These are phyloP conservation scores for Cremastinae sp. DNA, from an alignment of 2,888 invertebrate genomes.

Conservation along the genomic window DNA sequence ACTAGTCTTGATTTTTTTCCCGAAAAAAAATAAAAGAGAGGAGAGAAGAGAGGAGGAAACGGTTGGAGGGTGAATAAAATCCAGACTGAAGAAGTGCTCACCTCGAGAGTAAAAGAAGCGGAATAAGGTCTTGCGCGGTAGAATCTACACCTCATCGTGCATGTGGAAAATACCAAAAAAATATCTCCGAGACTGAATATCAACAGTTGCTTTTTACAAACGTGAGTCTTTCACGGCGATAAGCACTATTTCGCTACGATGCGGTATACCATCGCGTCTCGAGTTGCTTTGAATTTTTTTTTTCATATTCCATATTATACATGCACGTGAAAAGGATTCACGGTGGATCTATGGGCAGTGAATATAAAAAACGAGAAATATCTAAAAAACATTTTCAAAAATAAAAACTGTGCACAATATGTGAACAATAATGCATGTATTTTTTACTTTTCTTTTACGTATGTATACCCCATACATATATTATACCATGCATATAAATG, in stretches of 20 bases:
- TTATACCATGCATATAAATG: too few relatives aligned
- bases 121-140: slow-evolving; percentile 23
- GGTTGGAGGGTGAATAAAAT: slow-evolving; percentile 18
- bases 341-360: slow-evolving; percentile 30
- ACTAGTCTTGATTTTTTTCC: background rate
- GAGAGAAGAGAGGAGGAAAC: slow-evolving; percentile 14
- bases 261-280: slow-evolving; percentile 23
- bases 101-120: slow-evolving; percentile 19
- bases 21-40: slow-evolving; percentile 15
- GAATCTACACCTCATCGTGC: background rate
- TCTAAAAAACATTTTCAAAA: slow-evolving; percentile 27
- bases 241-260: slow-evolving; percentile 23
- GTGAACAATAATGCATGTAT: too few relatives aligned
- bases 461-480: slow-evolving; percentile 22
- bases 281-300: slow-evolving; percentile 26
- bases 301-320: slow-evolving; percentile 7
- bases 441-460: too few relatives aligned
- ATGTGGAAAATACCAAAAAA: slow-evolving; percentile 32
- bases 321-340: slow-evolving; percentile 28
- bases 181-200: slow-evolving; percentile 28
- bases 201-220: slow-evolving; percentile 48
- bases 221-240: slow-evolving; percentile 38
- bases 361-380: slow-evolving; percentile 24
- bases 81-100: slow-evolving; percentile 3
- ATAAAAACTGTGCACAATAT: background rate